Conservation (phyloP, 1,140 invertebrate species). For the Nephotettix cincticeps region DNA sequence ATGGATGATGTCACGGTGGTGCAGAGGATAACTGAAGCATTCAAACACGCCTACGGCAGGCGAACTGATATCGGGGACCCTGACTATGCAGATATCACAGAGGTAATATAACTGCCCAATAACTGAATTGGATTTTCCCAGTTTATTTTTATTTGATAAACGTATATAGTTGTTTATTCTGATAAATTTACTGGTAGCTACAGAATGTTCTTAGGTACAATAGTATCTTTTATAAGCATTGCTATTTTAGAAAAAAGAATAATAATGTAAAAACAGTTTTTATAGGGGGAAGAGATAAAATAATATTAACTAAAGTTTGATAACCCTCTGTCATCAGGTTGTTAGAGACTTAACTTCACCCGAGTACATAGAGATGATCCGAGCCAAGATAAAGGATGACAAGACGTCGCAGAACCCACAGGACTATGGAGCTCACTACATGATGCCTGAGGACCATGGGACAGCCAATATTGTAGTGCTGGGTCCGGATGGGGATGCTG, state of each 20-base stretch:
- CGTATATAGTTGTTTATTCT: too few relatives aligned
- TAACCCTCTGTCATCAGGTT: too few relatives aligned
- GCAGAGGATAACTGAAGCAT: constrained; percentile 86
- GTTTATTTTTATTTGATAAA: too few relatives aligned
- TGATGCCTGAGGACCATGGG: constrained; percentile 66
- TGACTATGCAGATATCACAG: constrained; percentile 46
- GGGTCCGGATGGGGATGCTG: constrained; percentile 81
- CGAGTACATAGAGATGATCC: constrained; percentile 62
- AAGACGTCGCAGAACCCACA: constrained; percentile 63
- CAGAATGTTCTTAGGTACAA: too few relatives aligned
- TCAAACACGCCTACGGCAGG: constrained; percentile 92
- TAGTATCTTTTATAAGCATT: too few relatives aligned
- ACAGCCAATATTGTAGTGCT: constrained; percentile 85
- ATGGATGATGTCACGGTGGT: constrained; percentile 51
- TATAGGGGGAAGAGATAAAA: too few relatives aligned
- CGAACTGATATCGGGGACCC: constrained; percentile 86
- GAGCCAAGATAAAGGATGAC: constrained; percentile 63
- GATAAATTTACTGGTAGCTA: too few relatives aligned
- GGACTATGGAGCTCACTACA: constrained; percentile 69
- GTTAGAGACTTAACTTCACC: constrained; percentile 62
- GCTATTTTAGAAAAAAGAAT: too few relatives aligned
- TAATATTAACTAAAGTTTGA: too few relatives aligned
- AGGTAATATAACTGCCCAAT: too few relatives aligned
- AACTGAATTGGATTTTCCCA: too few relatives aligned
- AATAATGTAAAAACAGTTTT: too few relatives aligned